A percentile compares a stretch with the other conserved stretches of the same genome.
Evolutionary conservation across 2,113 vertebrate species (phyloP).

Genomic region (Pleuronectes platessa): DNA sequence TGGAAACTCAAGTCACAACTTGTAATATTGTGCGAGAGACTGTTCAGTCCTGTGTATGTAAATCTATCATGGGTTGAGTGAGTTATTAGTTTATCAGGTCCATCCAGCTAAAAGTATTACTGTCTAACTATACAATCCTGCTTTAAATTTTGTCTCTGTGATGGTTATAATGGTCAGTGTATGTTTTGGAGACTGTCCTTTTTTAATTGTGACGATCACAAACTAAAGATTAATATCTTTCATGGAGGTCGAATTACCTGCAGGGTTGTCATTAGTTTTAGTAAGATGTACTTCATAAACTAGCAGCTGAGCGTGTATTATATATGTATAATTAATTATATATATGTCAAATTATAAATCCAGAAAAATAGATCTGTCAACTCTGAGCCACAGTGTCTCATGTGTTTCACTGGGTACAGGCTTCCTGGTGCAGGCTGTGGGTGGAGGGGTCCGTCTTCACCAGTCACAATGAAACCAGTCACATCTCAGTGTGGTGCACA

Average conservation of each 20-base stretch:
- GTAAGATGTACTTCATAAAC: not conserved
- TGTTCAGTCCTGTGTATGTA: constrained; percentile 13
- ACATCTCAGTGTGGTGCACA: not conserved
- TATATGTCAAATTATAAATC: not conserved
- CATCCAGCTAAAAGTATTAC: not conserved
- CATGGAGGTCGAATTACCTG: not conserved
- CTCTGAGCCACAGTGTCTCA: constrained; percentile 55
- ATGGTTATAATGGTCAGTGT: not conserved
- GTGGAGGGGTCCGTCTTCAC: constrained; percentile 41
- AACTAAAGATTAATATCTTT: not conserved
- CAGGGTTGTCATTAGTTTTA: not conserved
- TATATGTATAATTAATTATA: too few relatives aligned
- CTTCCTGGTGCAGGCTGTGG: constrained; percentile 26
- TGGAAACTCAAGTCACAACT: too few relatives aligned
- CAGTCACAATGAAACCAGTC: constrained; percentile 17
- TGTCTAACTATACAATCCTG: not conserved
- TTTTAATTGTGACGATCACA: not conserved
- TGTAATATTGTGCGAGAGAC: not conserved
- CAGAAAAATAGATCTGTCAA: not conserved
- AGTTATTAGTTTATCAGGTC: not conserved
- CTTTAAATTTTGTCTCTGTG: not conserved
- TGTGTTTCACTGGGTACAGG: constrained; percentile 57
- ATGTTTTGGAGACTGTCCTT: not conserved
- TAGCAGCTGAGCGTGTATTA: too few relatives aligned
- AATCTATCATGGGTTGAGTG: not conserved